Evolutionary conservation across 2,888 invertebrate species (phyloP), one percentile per base, ranked within the genome.

Genomic region (Agrotis clavis): DNA sequence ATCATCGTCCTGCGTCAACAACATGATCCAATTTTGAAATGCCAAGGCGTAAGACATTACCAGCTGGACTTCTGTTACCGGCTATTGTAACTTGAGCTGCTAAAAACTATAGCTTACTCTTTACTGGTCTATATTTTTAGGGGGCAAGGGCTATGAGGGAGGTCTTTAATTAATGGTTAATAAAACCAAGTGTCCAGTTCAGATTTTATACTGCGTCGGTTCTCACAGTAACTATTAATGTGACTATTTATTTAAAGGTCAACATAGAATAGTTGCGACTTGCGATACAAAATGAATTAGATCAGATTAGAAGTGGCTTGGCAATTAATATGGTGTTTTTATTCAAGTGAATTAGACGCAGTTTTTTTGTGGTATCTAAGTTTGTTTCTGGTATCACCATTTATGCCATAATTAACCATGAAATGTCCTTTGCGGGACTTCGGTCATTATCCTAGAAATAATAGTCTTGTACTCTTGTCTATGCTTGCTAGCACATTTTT

Each of bases 41-140:
- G 95, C 90, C 94, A 94, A 94, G 94, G 95, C 83, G 90, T 87
- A 88, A 86, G 82, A 86, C 88, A 90, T 91, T 91, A 89, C 87
- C 21, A 57, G 85, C 87, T 89, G 89, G 90, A 88, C 84, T 81
- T 82, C 71, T 79, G 11, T 88, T 88, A 86, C 87, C 87, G 87
- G 83, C 90, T 90, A 90, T 61, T 75, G 78, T 90, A 89, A 71
- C 65, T 75, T 86, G 92, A 88, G 63, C 88, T 86, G 67, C 70
- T 19, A 14, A 61, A 74, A 71, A 84, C 71, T 71, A 82, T 71
- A 62, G 21, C 41, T 51, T 9, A 4, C 68, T 60, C 50, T 56
- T 74, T 53, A 21, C 13, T 18, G 1, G 5, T 11, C 16, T 21
- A 7, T 25, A 4, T 59, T 69, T 59, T 67, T n/a, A 0, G 0